Base-by-base conservation (phyloP, 2,797 vertebrate genomes). In the Ataeniobius toweri region DNA sequence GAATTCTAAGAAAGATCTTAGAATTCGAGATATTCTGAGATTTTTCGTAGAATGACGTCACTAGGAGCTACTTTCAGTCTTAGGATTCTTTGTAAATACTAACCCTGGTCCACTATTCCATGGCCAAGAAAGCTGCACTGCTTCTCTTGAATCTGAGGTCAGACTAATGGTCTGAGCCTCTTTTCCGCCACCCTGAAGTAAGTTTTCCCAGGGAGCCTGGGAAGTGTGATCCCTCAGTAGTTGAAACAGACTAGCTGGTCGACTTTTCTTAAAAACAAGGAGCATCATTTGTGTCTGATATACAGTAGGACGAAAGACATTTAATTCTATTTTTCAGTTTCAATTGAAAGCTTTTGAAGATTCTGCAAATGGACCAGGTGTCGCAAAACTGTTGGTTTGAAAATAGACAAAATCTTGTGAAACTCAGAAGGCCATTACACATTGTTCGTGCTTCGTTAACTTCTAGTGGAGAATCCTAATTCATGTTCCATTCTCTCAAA, bases 401-500 rank as follows among this genome's bases (percentile, higher is more conserved):
- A 87, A 80, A 78, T 0, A 12, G 76, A 39, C 39, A 48, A 65
- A 83, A 65, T 44, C 53, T 75, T 69, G 51, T 5, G 10, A 68
- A 50, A 44, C 55, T 44, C 72, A 74, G 53, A 80, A 44, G 51
- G 53, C 59, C 65, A 75, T 83, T 77, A 76, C 9, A 41, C 69
- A 77, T 75, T 85, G 44, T 61, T 71, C 68, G 36, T 50, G 36
- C 12, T 58, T 73, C 26, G 51, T 20, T 50, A 65, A 71, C 61
- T 83, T 73, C 71, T 77, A 81, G 73, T 24, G 74, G 6, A 83
- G 74, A 83, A 71, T 78, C 78, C n/a, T 50, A 63, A 84, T 83
- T 84, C 76, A 79, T 72, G n/a, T 80, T 69, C 72, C 41, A 63
- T 61, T 65, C 83, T 71, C 72, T 80, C 88, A 89, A 86, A 83